Percentiles rank a stretch among this genome's conserved stretches.
These are phyloP conservation scores for Myotis lucifugus DNA, from an alignment of 2,113 vertebrate species.

Conservation along the genomic window DNA sequence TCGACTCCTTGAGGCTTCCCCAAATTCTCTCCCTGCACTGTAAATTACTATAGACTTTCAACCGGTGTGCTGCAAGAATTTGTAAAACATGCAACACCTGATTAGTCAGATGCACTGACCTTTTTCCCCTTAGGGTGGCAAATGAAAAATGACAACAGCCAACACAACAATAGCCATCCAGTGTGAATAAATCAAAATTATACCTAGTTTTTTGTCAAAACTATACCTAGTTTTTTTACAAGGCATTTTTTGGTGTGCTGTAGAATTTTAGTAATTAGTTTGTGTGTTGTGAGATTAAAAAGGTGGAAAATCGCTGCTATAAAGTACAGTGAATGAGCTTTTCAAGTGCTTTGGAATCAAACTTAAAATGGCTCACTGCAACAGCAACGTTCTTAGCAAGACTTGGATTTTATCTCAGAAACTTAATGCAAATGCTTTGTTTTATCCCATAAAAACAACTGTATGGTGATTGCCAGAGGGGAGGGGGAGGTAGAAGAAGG, in stretches of 20 bases:
- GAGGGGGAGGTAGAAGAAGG: no score
- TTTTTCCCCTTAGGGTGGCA: not conserved
- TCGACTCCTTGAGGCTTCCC: not conserved
- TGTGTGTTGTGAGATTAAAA: not conserved
- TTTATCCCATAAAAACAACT: not conserved
- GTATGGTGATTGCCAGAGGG: no score
- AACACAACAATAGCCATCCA: not conserved
- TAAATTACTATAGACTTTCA: not conserved
- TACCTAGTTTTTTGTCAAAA: not conserved
- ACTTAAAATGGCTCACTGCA: not conserved
- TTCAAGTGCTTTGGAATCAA: not conserved
- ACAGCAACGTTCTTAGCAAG: not conserved
- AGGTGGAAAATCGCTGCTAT: not conserved
- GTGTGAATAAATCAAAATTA: not conserved
- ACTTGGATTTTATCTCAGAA: conserved; percentile 22
- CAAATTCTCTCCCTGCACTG: not conserved
- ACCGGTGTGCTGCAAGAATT: not conserved
- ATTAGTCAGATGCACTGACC: not conserved
- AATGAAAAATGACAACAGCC: not conserved
- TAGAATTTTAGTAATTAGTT: not conserved
- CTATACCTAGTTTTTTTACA: not conserved
- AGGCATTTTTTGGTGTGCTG: not conserved
- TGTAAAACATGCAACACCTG: not conserved
- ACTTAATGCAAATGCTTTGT: not conserved
- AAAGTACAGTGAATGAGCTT: not conserved